phyloP scores from a whole-genome alignment of 2,113 vertebrate species.

The Uropsilus gracilis region DNA sequence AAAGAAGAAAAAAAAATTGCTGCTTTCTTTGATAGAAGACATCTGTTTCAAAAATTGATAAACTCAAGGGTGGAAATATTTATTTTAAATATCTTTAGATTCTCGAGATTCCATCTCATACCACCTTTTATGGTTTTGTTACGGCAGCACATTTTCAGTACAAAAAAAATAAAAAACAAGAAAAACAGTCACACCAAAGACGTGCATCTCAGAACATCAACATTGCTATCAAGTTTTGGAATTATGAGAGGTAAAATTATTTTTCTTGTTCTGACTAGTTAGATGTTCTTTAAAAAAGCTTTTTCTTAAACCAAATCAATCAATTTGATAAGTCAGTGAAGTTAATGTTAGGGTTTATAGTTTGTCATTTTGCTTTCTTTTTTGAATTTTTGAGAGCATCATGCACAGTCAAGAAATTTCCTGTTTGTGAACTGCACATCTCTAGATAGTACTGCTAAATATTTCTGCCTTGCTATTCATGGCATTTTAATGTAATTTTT shows the following conservation, averaged over 20 bases:
- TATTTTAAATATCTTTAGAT: constrained; percentile 65
- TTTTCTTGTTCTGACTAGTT: constrained; percentile 4
- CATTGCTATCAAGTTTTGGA: background rate
- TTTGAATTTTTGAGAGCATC: background rate
- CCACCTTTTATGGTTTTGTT: constrained; percentile 41
- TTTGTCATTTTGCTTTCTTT: constrained; percentile 3
- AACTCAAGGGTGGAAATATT: constrained; percentile 49
- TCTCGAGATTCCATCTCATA: constrained; percentile 40
- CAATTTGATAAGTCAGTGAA: background rate
- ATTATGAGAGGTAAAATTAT: background rate
- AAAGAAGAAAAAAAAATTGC: constrained; percentile 22
- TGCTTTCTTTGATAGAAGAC: constrained; percentile 68
- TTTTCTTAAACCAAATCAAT: background rate
- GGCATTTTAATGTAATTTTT: background rate
- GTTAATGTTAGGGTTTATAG: background rate
- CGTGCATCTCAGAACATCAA: background rate
- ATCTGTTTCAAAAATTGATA: constrained; percentile 65
- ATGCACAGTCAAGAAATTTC: background rate
- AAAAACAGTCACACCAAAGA: background rate
- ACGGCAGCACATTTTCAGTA: constrained; percentile 34
- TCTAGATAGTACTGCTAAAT: background rate
- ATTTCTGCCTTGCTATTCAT: background rate
- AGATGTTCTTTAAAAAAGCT: background rate
- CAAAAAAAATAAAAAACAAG: constrained; percentile 54
- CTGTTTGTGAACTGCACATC: background rate